phyloP scores from a whole-genome alignment of 2,888 invertebrate genomes.

The Imbricaverruca yamaguchii region DNA sequence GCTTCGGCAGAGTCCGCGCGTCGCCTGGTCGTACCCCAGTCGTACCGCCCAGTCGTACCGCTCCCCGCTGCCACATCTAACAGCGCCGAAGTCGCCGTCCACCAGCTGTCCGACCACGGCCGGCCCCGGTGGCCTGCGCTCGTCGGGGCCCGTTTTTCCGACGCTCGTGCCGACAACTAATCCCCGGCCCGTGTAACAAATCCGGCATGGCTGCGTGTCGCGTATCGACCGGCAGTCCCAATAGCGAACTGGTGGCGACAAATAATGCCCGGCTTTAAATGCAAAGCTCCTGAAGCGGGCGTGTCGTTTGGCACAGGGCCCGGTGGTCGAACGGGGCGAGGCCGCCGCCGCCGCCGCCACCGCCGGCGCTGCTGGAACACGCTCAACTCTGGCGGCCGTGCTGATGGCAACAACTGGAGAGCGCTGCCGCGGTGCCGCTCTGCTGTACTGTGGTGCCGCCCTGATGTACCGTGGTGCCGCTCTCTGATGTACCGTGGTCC shows the following conservation, averaged over 20 bases:
- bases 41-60: neutral
- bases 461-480: neutral
- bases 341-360: neutral
- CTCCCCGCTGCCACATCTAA: neutral
- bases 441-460: too few species aligned
- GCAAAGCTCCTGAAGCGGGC: neutral
- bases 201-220: neutral
- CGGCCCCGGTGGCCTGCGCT: neutral
- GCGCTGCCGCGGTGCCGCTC: neutral
- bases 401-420: neutral
- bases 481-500: too few species aligned
- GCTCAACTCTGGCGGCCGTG: neutral
- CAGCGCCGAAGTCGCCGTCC: neutral
- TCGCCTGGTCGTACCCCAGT: neutral
- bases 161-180: neutral
- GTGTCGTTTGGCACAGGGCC: conserved; percentile 5
- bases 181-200: too few species aligned
- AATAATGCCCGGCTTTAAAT: conserved; percentile 14
- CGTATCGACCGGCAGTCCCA: neutral
- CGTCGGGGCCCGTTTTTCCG: too few species aligned
- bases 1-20: neutral
- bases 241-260: neutral
- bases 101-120: neutral
- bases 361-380: neutral
- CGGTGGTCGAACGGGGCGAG: too few species aligned